Conservation (phyloP, 2,113 vertebrate species). For the Gasterosteus nipponicus region DNA sequence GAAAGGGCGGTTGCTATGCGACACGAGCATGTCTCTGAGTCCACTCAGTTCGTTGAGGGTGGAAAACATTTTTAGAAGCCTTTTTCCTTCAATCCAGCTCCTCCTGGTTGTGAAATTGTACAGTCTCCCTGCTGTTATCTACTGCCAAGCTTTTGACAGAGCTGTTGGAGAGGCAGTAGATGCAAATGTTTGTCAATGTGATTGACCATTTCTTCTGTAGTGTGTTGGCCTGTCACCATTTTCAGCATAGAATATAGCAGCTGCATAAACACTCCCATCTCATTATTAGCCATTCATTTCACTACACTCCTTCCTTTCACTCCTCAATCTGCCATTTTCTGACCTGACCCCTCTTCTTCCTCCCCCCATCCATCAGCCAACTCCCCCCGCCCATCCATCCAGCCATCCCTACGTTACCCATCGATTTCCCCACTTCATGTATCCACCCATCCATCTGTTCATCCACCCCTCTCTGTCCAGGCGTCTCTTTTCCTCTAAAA, state of each 20-base stretch:
- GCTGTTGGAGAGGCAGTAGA: slow-evolving; percentile 2
- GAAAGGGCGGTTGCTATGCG: slow-evolving; percentile 78
- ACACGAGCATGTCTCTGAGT: slow-evolving; percentile 57
- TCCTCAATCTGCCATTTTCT: slow-evolving; percentile 32
- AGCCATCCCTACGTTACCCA: background rate
- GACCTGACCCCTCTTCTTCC: slow-evolving; percentile 22
- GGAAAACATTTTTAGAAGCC: slow-evolving; percentile 22
- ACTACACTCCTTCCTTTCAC: background rate
- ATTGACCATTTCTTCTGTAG: background rate
- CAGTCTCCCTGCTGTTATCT: background rate
- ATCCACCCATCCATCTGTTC: slow-evolving; percentile 51
- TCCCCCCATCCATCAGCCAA: slow-evolving; percentile 34
- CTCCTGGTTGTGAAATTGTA: slow-evolving; percentile 16
- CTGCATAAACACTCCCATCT: slow-evolving; percentile 33
- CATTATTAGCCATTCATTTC: slow-evolving; percentile 34
- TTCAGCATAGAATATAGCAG: slow-evolving; percentile 8
- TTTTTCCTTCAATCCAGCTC: slow-evolving; percentile 22
- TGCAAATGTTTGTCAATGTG: slow-evolving; percentile 18
- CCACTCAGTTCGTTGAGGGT: slow-evolving; percentile 52
- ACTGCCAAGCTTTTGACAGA: background rate
- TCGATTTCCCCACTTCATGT: background rate
- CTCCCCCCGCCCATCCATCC: background rate
- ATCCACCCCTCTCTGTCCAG: slow-evolving; percentile 22
- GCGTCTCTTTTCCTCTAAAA: slow-evolving; percentile 30
- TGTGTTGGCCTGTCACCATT: background rate